Conservation (phyloP, 2,797 vertebrate species). For the Podarcis lilfordi region DNA sequence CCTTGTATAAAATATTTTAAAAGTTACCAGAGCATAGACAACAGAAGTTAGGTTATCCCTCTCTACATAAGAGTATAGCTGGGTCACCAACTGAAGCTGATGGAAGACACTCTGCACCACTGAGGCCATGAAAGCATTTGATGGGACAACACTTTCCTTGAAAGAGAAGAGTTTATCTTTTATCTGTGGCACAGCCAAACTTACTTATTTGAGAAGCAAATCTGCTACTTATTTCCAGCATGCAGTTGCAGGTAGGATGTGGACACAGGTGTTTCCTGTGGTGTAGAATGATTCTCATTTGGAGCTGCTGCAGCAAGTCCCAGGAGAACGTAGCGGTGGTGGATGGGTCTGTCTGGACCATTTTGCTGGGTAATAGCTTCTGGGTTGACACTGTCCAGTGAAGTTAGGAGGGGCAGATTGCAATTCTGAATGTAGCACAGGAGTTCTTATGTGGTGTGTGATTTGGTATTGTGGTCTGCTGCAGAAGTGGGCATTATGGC, state of each 20-base stretch:
- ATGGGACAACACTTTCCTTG: not conserved
- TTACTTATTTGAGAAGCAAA: not conserved
- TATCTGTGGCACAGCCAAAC: not conserved
- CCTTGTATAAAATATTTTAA: too few relatives aligned
- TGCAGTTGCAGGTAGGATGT: not conserved
- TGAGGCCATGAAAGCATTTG: too few relatives aligned
- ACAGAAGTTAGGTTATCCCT: too few relatives aligned
- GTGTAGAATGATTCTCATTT: conserved; percentile 3
- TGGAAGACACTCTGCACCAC: too few relatives aligned
- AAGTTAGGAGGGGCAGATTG: not conserved
- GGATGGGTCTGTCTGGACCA: not conserved
- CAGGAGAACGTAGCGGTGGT: not conserved
- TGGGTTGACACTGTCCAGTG: not conserved
- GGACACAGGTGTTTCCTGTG: accelerated
- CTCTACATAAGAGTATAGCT: too few relatives aligned
- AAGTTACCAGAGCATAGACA: too few relatives aligned
- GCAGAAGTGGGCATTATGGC: not conserved
- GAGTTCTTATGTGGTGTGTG: not conserved
- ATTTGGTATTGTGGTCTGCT: not conserved
- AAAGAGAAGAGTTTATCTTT: not conserved
- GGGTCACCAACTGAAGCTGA: too few relatives aligned
- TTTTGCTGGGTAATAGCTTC: conserved; percentile 11
- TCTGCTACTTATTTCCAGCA: not conserved
- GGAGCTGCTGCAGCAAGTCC: not conserved
- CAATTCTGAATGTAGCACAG: not conserved